phyloP scores from a whole-genome alignment of 2,888 invertebrate species.

The Acanthosepion esculentum region DNA sequence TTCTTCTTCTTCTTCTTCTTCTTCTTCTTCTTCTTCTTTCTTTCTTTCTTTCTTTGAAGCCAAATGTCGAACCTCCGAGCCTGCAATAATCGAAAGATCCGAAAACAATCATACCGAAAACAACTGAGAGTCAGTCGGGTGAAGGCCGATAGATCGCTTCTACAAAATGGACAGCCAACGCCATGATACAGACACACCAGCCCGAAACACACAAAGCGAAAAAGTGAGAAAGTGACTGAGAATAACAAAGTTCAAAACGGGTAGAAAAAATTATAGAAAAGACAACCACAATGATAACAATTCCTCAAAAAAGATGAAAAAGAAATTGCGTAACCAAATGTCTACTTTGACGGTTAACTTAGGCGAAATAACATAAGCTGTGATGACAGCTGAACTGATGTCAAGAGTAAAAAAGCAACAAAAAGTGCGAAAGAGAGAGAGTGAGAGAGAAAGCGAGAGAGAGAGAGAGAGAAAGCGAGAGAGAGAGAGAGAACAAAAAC shows the following conservation, averaged over 20 bases:
- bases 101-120: background rate
- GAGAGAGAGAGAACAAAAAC: background rate
- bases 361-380: no score
- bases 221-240: background rate
- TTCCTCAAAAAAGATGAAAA: background rate
- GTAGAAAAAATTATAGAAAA: background rate
- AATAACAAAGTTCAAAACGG: background rate
- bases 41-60: no score
- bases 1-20: no score
- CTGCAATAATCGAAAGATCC: background rate
- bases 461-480: background rate
- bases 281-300: background rate
- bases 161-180: background rate
- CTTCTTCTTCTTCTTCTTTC: no score
- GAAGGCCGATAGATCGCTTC: background rate
- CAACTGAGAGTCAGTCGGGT: background rate
- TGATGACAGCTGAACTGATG: background rate
- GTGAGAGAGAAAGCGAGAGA: background rate
- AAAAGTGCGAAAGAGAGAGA: no score
- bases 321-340: background rate
- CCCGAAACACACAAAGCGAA: no score
- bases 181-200: background rate
- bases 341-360: background rate
- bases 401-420: background rate
- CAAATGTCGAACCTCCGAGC: background rate